phyloP scores from a whole-genome alignment of 2,113 vertebrate species.

The Arothron firmamentum region DNA sequence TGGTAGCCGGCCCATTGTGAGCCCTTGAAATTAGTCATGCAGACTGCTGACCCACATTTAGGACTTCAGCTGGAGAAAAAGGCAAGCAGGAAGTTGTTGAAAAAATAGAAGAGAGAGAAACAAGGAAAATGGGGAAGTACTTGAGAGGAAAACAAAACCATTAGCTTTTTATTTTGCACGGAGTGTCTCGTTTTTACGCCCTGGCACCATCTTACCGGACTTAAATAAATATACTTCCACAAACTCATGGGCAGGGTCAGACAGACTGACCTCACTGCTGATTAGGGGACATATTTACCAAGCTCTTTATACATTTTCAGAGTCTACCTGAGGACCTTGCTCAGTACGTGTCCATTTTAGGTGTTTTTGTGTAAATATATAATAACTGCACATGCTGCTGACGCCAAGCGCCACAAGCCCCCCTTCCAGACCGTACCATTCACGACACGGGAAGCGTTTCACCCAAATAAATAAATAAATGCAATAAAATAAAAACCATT shows the following conservation, averaged over 20 bases:
- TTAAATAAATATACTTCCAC: constrained; percentile 21
- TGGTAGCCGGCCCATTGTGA: constrained; percentile 23
- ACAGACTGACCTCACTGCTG: constrained; percentile 28
- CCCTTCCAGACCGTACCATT: constrained; percentile 20
- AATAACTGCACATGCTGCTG: not conserved
- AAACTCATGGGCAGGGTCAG: constrained; percentile 29
- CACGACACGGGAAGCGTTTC: constrained; percentile 5
- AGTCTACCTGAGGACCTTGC: not conserved
- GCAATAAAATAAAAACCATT: constrained; percentile 6
- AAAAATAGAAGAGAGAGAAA: constrained; percentile 18
- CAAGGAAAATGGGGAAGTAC: constrained; percentile 54
- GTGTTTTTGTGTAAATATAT: not conserved
- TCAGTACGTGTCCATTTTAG: not conserved
- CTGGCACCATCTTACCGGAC: not conserved
- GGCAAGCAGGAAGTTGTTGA: constrained; percentile 54
- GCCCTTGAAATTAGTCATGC: constrained; percentile 48
- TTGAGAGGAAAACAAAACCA: constrained; percentile 28
- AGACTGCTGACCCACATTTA: constrained; percentile 63
- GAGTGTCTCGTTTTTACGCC: not conserved
- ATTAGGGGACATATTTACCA: constrained; percentile 21
- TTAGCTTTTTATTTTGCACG: constrained; percentile 24
- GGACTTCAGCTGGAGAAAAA: constrained; percentile 42
- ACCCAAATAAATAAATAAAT: not conserved
- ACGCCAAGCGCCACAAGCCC: constrained; percentile 7
- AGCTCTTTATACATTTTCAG: constrained; percentile 7